Evolutionary conservation across 2,797 vertebrate species (phyloP).

Genomic region (Clarias fuscus): DNA sequence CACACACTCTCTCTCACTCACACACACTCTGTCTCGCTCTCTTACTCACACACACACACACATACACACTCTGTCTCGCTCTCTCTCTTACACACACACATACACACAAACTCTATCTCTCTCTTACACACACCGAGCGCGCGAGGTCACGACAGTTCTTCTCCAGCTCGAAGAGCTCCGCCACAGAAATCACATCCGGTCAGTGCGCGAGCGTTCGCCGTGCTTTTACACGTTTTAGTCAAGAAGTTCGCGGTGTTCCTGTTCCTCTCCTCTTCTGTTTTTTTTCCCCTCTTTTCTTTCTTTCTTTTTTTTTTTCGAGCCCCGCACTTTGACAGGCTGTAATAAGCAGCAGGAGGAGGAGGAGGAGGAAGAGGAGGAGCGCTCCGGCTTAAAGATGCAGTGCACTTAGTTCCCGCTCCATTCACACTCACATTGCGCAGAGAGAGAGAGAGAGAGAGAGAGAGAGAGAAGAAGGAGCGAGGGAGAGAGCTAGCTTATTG

Average conservation of each 20-base stretch:
- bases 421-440: not conserved
- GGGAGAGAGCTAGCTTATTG: not conserved
- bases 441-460: not conserved
- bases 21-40: not conserved
- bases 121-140: constrained; percentile 4
- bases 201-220: not conserved
- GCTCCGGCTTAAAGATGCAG: constrained; percentile 58
- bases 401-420: constrained; percentile 22
- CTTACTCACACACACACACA: not conserved
- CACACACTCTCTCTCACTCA: not conserved
- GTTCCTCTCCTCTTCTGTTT: not conserved
- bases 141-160: not conserved
- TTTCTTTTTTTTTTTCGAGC: constrained; percentile 52
- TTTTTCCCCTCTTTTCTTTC: not conserved
- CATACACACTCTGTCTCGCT: not conserved
- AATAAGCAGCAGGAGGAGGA: constrained; percentile 61
- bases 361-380: constrained; percentile 49
- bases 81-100: not conserved
- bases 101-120: not conserved
- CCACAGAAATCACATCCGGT: not conserved
- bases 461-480: not conserved
- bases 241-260: not conserved
- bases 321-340: constrained; percentile 63
- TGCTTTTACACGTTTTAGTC: not conserved
- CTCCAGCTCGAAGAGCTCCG: not conserved